Evolutionary conservation across 2,888 invertebrate species (phyloP), one percentile per base, ranked within the genome.

Genomic region (Pollenia angustigena): DNA sequence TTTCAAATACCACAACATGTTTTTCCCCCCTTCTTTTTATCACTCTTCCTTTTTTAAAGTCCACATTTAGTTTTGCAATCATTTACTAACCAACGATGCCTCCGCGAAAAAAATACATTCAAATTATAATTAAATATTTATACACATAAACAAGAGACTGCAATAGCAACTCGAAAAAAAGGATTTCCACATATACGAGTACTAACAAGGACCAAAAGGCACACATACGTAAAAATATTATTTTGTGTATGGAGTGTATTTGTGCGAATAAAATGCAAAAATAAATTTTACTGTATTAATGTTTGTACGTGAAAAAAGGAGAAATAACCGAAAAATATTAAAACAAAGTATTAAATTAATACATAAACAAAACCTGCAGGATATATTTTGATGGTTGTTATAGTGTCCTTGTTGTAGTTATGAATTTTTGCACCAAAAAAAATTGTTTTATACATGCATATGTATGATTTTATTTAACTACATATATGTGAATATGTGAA

Each of bases 361-460:
- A 85, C 69, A 88, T 88, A 88, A 88, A 88, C 88, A 87, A 90
- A 90, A 90, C 90, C 91, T 83, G 75, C 83, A 86, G 83, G 86
- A 86, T 86, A 81, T 82, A 66, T 81, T 83, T 68, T 80, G 80
- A 83, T 81, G 81, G 87, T 87, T 87, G 88, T 88, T 81, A 88
- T 89, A 90, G 89, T 89, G 90, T 90, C 90, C 90, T 84, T 89
- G 89, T 88, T 74, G 80, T 90, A 86, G 89, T 89, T 90, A 90
- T 90, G 90, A 90, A 89, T 90, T 90, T 90, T 88, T 90, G 91
- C 69, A 71, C 44, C 81, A 88, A 71, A 82, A 54, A 79, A 74
- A 71, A 72, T 6, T 12, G 66, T 60, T 10, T 50, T 46, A 68
- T 78, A 72, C 18, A 76, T n/a, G 66, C 18, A 71, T 50, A 79